These are phyloP conservation scores for Acrocyrtus sp. DNA, from an alignment of 2,888 invertebrate genomes.

Conservation along the genomic window DNA sequence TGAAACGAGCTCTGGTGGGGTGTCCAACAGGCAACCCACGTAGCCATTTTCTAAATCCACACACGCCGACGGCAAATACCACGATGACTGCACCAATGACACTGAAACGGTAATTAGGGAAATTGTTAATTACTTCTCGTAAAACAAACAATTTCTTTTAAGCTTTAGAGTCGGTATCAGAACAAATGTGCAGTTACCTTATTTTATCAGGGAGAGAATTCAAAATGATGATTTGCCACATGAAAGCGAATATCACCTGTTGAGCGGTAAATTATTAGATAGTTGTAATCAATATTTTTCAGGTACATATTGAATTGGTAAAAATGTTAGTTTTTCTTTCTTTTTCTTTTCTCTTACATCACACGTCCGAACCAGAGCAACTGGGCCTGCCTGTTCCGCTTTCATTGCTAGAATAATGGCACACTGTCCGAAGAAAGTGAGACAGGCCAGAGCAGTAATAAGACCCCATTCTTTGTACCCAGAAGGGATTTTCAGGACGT, in stretches of 20 bases:
- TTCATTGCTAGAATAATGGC: constrained; percentile 59
- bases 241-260: constrained; percentile 52
- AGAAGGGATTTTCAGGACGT: constrained; percentile 43
- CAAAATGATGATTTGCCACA: constrained; percentile 52
- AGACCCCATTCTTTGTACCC: constrained; percentile 40
- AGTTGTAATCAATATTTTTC: background rate
- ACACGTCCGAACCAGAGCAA: constrained; percentile 48
- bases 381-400: constrained; percentile 57
- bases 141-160: background rate
- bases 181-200: constrained; percentile 36
- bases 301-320: background rate
- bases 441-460: constrained; percentile 35
- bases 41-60: constrained; percentile 59
- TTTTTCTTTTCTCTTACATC: constrained; percentile 23
- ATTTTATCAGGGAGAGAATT: constrained; percentile 45
- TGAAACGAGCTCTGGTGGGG: constrained; percentile 30
- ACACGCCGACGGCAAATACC: constrained; percentile 51
- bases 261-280: background rate
- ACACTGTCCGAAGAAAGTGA: constrained; percentile 57
- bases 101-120: constrained; percentile 26
- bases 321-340: background rate
- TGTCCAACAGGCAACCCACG: constrained; percentile 51
- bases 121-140: background rate
- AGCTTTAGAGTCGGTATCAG: background rate
- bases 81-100: constrained; percentile 56